These are phyloP conservation scores for Patella caerulea DNA, from an alignment of 2,888 invertebrate species.

Conservation along the genomic window DNA sequence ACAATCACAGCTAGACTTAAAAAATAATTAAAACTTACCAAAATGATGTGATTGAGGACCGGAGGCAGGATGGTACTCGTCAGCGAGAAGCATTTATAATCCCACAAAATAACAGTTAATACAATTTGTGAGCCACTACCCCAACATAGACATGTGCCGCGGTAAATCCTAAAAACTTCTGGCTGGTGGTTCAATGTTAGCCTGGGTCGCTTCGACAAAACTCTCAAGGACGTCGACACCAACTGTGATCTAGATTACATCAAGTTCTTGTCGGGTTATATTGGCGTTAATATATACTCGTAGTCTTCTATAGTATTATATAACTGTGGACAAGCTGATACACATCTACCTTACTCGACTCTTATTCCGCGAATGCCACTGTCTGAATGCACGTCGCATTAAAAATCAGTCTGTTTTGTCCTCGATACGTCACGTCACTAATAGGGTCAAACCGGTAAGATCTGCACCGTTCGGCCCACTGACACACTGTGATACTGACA, in stretches of 20 bases:
- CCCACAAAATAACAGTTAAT: not conserved
- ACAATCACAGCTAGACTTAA: not conserved
- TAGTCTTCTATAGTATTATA: no score
- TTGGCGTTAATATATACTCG: no score
- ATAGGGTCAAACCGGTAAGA: not conserved
- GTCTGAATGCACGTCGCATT: not conserved
- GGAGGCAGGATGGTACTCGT: constrained; percentile 12
- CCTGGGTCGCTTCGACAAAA: no score
- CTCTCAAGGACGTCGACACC: no score
- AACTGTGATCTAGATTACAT: no score
- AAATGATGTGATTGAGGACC: constrained; percentile 11
- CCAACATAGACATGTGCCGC: no score
- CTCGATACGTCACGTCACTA: not conserved
- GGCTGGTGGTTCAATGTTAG: no score
- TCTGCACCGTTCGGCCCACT: constrained; percentile 15
- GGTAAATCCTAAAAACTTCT: no score
- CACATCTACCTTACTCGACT: no score
- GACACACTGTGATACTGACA: constrained; percentile 23
- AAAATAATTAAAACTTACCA: constrained; percentile 13
- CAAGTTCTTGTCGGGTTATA: no score
- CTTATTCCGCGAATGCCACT: not conserved
- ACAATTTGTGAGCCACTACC: no score
- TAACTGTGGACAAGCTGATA: no score
- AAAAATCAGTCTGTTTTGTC: not conserved
- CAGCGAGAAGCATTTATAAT: constrained; percentile 22